Evolutionary conservation across 2,888 invertebrate genomes (phyloP).

Genomic region (Autographa pulchrina): DNA sequence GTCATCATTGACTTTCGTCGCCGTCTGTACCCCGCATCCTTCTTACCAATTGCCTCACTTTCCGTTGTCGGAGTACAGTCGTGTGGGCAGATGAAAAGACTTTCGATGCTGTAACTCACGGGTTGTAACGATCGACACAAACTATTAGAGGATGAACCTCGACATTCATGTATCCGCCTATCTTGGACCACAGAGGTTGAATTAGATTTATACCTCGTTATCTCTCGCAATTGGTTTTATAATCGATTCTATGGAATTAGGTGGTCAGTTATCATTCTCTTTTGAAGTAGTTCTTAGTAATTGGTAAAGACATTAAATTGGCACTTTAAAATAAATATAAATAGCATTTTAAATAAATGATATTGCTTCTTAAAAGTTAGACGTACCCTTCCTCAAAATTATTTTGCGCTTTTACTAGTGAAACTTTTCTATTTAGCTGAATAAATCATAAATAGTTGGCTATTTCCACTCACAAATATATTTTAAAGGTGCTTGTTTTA

Average conservation of each 20-base stretch:
- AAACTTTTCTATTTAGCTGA: no score
- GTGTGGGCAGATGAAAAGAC: conserved; percentile 58
- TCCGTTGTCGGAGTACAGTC: conserved; percentile 20
- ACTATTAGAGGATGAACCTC: conserved; percentile 31
- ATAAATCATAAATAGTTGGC: no score
- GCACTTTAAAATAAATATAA: neutral
- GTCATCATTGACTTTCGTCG: neutral
- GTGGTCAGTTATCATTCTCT: conserved; percentile 17
- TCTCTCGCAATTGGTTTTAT: conserved; percentile 26
- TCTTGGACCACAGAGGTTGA: conserved; percentile 27
- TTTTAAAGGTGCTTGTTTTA: no score
- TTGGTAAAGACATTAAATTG: neutral
- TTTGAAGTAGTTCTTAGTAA: conserved; percentile 12
- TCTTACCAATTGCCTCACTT: conserved; percentile 30
- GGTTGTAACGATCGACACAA: conserved; percentile 37
- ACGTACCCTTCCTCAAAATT: no score
- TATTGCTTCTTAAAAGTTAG: no score
- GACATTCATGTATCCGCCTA: conserved; percentile 50
- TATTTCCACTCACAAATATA: no score
- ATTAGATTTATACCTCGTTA: conserved; percentile 43
- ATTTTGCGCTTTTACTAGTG: no score
- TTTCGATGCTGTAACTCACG: conserved; percentile 37
- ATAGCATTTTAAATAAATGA: no score
- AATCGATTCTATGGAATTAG: conserved; percentile 13
- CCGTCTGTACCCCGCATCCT: neutral